Base-by-base conservation (phyloP, 2,888 invertebrate species). In the Cosmia pyralina region DNA sequence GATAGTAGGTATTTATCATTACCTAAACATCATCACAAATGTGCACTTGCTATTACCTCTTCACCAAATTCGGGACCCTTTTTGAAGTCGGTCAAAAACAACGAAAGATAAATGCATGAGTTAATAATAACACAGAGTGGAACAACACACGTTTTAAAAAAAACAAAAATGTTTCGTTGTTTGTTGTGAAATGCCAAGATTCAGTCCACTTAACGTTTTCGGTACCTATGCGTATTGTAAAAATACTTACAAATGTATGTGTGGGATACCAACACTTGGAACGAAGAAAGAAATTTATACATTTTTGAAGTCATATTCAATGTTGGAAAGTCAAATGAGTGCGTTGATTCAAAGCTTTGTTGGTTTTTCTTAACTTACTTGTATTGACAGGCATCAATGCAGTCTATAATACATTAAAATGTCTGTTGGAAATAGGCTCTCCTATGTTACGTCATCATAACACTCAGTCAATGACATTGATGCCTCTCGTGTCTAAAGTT, bases 151-250 rank as follows among this genome's bases (percentile, higher is more conserved):
- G 60, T 72, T 66, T 38, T 59, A 52, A 53, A 63, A 38, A 69
- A 72, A 58, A 50, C 50, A 66, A 69, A 67, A 76, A 48, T 67
- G 53, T 75, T 79, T 65, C 60, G 44, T 77, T 83, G 72, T 82
- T 84, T 84, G 72, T 79, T 83, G 65, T 76, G 77, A 77, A 79
- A 83, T 83, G 77, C 72, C 77, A 79, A 74, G 82, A 83, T 81
- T 83, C 50, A 28, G 62, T 75, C 59, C 76, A 83, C 63, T 82
- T 82, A 66, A 75, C 63, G 62, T 79, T 83, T 81, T 76, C 57
- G 4, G 75, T 72, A 28, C 28, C 28, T 28, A 65, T 59, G 75
- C 65, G 68, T 60, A 60, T 46, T 67, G 67, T 74, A 70, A 81
- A 77, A 82, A 74, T 72, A 70, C 79, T 62, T 65, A 72, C 64